These are phyloP conservation scores for Trogon surrucura DNA, from an alignment of 2,113 vertebrate species.

Conservation along the genomic window DNA sequence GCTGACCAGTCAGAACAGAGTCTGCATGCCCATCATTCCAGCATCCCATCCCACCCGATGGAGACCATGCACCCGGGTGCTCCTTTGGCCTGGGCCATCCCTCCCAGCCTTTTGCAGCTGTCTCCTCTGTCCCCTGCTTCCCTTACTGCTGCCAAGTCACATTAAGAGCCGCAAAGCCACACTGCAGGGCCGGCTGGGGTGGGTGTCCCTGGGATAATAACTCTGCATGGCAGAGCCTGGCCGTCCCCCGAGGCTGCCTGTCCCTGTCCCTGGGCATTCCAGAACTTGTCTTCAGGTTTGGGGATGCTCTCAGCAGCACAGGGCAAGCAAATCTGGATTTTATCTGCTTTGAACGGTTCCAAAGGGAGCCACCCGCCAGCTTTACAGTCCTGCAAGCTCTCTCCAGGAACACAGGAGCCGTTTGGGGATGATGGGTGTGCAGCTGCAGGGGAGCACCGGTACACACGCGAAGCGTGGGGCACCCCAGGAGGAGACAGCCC, in stretches of 20 bases:
- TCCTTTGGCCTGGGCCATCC: neutral
- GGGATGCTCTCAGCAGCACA: neutral
- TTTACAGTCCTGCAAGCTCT: neutral
- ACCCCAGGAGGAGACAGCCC: neutral
- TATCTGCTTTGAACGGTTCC: neutral
- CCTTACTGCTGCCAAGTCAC: neutral
- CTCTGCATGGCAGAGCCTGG: neutral
- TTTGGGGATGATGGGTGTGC: neutral
- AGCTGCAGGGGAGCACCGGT: neutral
- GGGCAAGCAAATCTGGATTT: neutral
- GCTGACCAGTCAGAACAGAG: neutral
- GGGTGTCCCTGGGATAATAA: neutral
- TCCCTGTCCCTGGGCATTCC: neutral
- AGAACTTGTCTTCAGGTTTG: neutral
- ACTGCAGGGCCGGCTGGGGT: fast-evolving
- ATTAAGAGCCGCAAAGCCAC: neutral
- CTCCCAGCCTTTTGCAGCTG: neutral
- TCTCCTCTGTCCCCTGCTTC: neutral
- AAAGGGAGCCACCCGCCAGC: neutral
- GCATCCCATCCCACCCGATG: fast-evolving
- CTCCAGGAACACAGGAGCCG: fast-evolving
- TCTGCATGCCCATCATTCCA: neutral
- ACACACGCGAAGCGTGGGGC: neutral
- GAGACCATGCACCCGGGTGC: fast-evolving
- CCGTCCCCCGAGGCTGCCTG: neutral